These are phyloP conservation scores for Ctenomys sociabilis DNA, from an alignment of 2,113 vertebrate species.

Conservation along the genomic window DNA sequence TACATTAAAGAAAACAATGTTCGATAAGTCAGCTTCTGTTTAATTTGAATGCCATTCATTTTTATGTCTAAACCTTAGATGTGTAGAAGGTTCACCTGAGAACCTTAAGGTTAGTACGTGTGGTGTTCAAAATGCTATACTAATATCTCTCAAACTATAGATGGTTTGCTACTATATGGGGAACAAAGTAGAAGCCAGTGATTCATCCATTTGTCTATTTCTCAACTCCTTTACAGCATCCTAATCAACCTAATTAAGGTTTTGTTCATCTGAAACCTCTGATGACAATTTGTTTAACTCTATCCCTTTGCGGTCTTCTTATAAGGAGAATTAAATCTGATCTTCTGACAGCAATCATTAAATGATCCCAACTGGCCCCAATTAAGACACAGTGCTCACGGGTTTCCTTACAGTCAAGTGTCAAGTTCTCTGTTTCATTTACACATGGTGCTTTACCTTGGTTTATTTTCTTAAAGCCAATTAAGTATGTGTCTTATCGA, in stretches of 20 bases:
- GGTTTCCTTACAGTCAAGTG: conserved; percentile 89
- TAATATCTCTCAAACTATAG: conserved; percentile 73
- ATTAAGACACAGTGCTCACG: conserved; percentile 95
- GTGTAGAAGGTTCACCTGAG: conserved; percentile 33
- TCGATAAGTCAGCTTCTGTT: conserved; percentile 35
- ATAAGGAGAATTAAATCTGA: conserved; percentile 99
- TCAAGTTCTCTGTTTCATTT: conserved; percentile 82
- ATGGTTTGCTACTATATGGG: conserved; percentile 77
- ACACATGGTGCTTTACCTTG: conserved; percentile 82
- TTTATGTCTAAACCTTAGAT: conserved; percentile 53
- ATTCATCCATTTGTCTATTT: conserved; percentile 90
- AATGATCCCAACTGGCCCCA: conserved; percentile 99
- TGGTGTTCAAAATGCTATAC: conserved; percentile 14
- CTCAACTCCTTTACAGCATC: conserved; percentile 91
- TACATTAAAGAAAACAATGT: background rate
- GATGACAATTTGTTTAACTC: conserved; percentile 99
- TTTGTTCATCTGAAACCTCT: conserved; percentile 98
- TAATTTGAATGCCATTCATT: background rate
- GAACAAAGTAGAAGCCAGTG: conserved; percentile 84
- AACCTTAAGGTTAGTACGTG: conserved; percentile 51
- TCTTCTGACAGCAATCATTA: conserved; percentile 99
- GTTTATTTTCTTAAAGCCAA: conserved; percentile 85
- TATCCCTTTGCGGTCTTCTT: conserved; percentile 97
- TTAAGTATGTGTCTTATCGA: conserved; percentile 81
- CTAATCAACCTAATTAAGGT: conserved; percentile 99